These are phyloP conservation scores for Chaenodraco wilsoni DNA, from an alignment of 2,797 vertebrate genomes.

Conservation along the genomic window DNA sequence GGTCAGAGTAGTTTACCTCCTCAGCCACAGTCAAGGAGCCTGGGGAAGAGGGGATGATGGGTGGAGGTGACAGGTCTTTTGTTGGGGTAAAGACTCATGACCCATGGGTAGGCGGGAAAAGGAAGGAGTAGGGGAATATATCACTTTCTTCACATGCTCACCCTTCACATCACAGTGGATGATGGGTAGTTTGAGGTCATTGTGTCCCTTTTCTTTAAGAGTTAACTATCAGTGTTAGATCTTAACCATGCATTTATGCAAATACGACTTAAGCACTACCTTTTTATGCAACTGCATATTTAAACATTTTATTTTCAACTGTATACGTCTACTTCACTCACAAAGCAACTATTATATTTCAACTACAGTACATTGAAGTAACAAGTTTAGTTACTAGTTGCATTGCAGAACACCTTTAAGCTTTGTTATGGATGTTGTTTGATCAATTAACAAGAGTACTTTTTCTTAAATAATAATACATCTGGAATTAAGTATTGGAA, in stretches of 20 bases:
- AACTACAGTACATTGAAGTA: background rate
- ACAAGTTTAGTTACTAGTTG: background rate
- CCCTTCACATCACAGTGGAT: conserved; percentile 1
- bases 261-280: background rate
- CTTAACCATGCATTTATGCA: background rate
- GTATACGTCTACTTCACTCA: background rate
- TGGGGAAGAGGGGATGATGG: conserved; percentile 53
- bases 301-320: background rate
- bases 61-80: conserved; percentile 67
- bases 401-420: background rate
- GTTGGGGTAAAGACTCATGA: conserved; percentile 61
- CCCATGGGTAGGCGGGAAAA: conserved; percentile 33
- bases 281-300: conserved; percentile 2
- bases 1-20: conserved; percentile 35
- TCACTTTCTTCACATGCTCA: conserved; percentile 7
- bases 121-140: conserved; percentile 17
- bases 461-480: background rate
- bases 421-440: background rate
- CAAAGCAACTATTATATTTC: conserved; percentile 1
- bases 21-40: conserved; percentile 24
- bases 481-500: background rate
- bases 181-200: background rate
- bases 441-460: background rate
- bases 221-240: background rate
- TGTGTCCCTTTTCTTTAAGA: background rate